A percentile compares a stretch with the other conserved stretches of the same genome.
Conservation (phyloP, 2,797 vertebrate species). For the Telmatherina bonti region DNA sequence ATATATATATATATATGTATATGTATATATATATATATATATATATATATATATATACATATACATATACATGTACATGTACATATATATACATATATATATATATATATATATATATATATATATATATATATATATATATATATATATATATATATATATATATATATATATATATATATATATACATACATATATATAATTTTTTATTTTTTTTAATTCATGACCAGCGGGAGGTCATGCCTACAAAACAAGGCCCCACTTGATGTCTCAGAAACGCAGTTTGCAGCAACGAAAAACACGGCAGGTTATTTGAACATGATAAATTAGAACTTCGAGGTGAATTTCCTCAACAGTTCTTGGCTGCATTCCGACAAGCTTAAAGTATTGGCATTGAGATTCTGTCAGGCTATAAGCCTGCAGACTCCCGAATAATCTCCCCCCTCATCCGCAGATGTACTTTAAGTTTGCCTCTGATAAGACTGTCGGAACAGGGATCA, state of each 20-base stretch:
- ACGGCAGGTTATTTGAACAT: neutral
- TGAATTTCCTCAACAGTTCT: constrained; percentile 50
- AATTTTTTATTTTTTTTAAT: too few species aligned
- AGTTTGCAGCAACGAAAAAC: neutral
- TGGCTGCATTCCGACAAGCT: constrained; percentile 34
- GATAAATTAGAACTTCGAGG: constrained; percentile 32
- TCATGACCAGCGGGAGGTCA: neutral
- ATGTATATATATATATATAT: too few species aligned
- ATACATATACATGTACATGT: too few species aligned
- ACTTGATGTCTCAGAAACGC: constrained; percentile 14
- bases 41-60: too few species aligned
- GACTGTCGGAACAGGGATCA: constrained; percentile 62
- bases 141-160: too few species aligned
- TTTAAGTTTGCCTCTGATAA: constrained; percentile 76
- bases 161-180: too few species aligned
- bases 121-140: too few species aligned
- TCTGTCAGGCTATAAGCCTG: constrained; percentile 57
- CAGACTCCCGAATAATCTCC: constrained; percentile 66
- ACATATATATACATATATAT: too few species aligned
- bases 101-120: too few species aligned
- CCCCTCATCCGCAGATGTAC: constrained; percentile 69
- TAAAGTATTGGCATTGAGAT: constrained; percentile 54
- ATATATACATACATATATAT: too few species aligned
- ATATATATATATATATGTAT: too few species aligned
- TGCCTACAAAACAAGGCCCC: constrained; percentile 1